Conservation (phyloP, 2,888 invertebrate genomes). For the Orthonychiurus folsomi region DNA sequence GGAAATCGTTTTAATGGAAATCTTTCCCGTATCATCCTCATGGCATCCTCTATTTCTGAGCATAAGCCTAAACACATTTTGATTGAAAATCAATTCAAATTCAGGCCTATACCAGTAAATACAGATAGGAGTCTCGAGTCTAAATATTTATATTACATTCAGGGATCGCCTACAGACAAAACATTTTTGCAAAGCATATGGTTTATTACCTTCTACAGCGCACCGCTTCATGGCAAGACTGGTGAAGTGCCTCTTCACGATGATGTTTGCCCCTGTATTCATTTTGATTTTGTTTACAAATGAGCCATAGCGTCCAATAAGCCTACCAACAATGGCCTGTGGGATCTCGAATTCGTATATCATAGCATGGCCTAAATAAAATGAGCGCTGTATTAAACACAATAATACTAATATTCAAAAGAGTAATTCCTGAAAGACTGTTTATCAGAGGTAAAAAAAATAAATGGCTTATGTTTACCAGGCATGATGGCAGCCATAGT, state of each 20-base stretch:
- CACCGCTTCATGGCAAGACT: conserved; percentile 70
- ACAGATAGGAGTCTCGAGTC: too few relatives aligned
- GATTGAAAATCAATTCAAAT: too few relatives aligned
- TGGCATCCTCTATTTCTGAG: conserved; percentile 67
- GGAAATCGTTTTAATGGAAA: conserved; percentile 75
- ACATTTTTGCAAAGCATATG: too few relatives aligned
- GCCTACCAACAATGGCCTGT: conserved; percentile 66
- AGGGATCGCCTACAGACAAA: too few relatives aligned
- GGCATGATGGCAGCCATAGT: conserved; percentile 27
- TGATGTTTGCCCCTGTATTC: conserved; percentile 67
- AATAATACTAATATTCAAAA: too few relatives aligned
- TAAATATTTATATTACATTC: too few relatives aligned
- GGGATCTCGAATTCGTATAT: conserved; percentile 67
- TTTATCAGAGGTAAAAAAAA: too few relatives aligned
- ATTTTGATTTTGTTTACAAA: conserved; percentile 72
- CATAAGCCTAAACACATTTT: conserved; percentile 54
- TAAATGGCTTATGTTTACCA: too few relatives aligned
- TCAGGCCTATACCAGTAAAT: too few relatives aligned
- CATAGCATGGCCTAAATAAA: conserved; percentile 32
- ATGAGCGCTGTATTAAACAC: too few relatives aligned
- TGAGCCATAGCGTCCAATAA: conserved; percentile 75
- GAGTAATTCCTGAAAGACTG: too few relatives aligned
- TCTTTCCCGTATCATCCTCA: conserved; percentile 72
- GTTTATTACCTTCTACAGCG: conserved; percentile 61
- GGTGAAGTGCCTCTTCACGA: conserved; percentile 67